Evolutionary conservation across 2,113 vertebrate species (phyloP).

Genomic region (Choloepus hoffmanni): DNA sequence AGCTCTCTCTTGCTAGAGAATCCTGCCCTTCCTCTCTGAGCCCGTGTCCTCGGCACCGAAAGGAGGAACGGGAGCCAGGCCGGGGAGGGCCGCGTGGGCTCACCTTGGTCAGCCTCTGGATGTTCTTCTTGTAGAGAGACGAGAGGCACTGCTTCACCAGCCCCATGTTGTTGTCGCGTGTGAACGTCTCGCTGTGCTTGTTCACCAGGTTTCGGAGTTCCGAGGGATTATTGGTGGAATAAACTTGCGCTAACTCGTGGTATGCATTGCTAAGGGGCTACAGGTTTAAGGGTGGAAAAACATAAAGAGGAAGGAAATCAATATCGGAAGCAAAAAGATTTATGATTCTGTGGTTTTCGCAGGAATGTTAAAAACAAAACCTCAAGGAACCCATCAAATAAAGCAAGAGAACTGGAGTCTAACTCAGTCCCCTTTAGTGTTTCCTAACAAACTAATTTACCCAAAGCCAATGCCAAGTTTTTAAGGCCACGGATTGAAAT

Average conservation of each 20-base stretch:
- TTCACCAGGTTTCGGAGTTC: constrained; percentile 95
- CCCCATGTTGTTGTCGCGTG: constrained; percentile 97
- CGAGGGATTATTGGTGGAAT: constrained; percentile 96
- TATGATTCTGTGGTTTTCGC: neutral
- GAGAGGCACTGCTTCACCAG: constrained; percentile 99
- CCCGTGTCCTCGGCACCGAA: neutral
- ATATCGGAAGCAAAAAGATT: neutral
- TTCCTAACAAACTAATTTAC: neutral
- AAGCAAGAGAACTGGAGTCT: neutral
- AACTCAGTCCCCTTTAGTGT: neutral
- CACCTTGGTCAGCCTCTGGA: constrained; percentile 99
- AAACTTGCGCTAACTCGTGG: constrained; percentile 98
- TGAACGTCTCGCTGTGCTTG: constrained; percentile 96
- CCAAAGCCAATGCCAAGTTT: constrained; percentile 25
- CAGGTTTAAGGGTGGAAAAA: constrained; percentile 54
- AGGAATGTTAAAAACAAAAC: neutral
- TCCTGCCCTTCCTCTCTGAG: neutral
- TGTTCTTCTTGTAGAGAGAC: constrained; percentile 99
- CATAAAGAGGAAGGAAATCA: neutral
- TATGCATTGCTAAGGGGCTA: constrained; percentile 99
- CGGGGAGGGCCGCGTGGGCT: neutral
- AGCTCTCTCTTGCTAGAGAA: neutral
- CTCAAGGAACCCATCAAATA: neutral
- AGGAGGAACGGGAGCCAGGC: neutral
- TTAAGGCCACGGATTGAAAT: constrained; percentile 35